phyloP scores from a whole-genome alignment of 1,140 invertebrate species.

The Manduca sexta region DNA sequence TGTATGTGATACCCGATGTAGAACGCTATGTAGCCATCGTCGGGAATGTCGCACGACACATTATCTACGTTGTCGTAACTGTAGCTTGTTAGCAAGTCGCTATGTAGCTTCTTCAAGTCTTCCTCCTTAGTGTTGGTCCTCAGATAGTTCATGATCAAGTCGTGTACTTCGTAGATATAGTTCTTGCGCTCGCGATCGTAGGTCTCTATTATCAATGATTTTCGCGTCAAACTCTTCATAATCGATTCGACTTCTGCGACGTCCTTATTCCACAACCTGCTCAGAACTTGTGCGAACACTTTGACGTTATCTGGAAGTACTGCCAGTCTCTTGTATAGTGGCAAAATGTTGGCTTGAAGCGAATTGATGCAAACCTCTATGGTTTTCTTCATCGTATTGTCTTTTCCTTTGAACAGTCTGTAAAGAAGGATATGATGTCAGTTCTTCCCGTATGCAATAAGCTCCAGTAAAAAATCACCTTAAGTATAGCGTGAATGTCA shows the following conservation, averaged over 20 bases:
- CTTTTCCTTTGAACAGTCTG: neutral
- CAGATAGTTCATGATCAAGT: slow-evolving; percentile 58
- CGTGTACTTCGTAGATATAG: slow-evolving; percentile 59
- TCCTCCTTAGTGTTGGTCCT: slow-evolving; percentile 34
- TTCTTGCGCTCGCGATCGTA: slow-evolving; percentile 49
- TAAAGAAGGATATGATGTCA: neutral
- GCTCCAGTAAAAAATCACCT: no score
- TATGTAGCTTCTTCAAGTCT: slow-evolving; percentile 43
- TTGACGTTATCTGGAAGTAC: slow-evolving; percentile 57
- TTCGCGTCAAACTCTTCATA: slow-evolving; percentile 48
- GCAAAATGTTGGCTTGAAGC: slow-evolving; percentile 36
- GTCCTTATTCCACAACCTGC: slow-evolving; percentile 51
- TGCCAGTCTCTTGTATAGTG: slow-evolving; percentile 52
- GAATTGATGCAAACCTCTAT: slow-evolving; percentile 60
- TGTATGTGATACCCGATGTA: slow-evolving; percentile 59
- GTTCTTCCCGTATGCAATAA: neutral
- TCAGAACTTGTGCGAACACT: slow-evolving; percentile 45
- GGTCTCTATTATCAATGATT: slow-evolving; percentile 46
- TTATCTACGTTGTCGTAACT: slow-evolving; percentile 31
- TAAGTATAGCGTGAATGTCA: no score
- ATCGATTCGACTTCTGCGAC: slow-evolving; percentile 41
- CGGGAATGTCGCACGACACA: slow-evolving; percentile 42
- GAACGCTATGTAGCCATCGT: slow-evolving; percentile 62
- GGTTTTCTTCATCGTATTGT: slow-evolving; percentile 45
- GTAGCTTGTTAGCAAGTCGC: slow-evolving; percentile 53